Conservation (phyloP, 2,888 invertebrate genomes). For the Drosophila tanythrix region DNA sequence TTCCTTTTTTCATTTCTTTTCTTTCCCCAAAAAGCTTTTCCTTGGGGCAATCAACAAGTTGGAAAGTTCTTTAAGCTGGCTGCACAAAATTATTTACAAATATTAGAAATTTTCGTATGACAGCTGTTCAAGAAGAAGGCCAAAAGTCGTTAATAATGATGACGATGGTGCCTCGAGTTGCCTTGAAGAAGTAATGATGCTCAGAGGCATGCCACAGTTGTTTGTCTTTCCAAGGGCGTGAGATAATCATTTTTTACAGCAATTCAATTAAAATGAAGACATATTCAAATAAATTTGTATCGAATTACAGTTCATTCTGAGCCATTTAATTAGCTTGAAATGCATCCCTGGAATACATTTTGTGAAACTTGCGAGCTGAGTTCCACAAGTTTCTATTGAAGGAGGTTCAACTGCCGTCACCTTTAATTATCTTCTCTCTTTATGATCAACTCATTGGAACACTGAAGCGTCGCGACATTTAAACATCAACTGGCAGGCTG, state of each 20-base stretch:
- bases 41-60: conserved; percentile 61
- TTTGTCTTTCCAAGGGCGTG: background rate
- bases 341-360: background rate
- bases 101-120: conserved; percentile 48
- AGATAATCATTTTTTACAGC: background rate
- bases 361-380: background rate
- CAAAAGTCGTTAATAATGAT: conserved; percentile 26
- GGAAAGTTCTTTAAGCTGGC: conserved; percentile 64
- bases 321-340: background rate
- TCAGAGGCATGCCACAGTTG: background rate
- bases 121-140: conserved; percentile 22
- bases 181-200: conserved; percentile 22
- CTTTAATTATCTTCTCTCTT: conserved; percentile 1
- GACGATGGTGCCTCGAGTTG: conserved; percentile 3
- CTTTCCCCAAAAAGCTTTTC: conserved; percentile 46
- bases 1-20: conserved; percentile 55
- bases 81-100: conserved; percentile 34
- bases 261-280: background rate
- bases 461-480: conserved; percentile 66
- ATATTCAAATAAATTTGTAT: background rate
- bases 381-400: background rate
- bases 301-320: background rate
- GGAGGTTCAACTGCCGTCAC: background rate
- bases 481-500: conserved; percentile 10
- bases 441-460: conserved; percentile 32